A percentile compares a stretch with the other conserved stretches of the same genome.
These are phyloP conservation scores for Nerophis lumbriciformis DNA, from an alignment of 2,113 vertebrate genomes.

Conservation along the genomic window DNA sequence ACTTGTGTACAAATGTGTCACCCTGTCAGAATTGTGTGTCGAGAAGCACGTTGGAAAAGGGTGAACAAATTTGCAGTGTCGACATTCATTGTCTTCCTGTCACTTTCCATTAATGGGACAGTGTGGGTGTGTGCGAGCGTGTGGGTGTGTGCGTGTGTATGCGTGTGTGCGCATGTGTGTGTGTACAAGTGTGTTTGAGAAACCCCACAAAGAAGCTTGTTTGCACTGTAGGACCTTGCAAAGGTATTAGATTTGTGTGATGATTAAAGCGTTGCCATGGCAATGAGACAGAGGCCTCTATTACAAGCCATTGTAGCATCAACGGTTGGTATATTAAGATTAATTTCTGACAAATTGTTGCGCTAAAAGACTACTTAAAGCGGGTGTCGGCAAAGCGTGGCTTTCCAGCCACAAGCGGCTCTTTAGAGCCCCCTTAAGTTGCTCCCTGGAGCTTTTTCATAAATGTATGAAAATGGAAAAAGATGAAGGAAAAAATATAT, in stretches of 20 bases:
- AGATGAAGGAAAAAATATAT: too few relatives aligned
- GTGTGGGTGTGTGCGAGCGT: not conserved
- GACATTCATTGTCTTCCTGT: slow-evolving; percentile 1
- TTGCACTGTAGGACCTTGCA: slow-evolving; percentile 9
- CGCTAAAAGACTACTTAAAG: too few relatives aligned
- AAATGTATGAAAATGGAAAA: too few relatives aligned
- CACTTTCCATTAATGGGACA: slow-evolving; percentile 5
- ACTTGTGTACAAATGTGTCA: not conserved
- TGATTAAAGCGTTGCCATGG: slow-evolving; percentile 3
- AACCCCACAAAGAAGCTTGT: not conserved
- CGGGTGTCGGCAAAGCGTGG: too few relatives aligned
- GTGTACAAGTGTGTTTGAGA: not conserved
- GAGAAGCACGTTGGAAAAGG: slow-evolving; percentile 2
- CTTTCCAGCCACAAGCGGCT: too few relatives aligned
- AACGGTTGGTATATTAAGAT: too few relatives aligned
- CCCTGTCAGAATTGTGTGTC: slow-evolving; percentile 1
- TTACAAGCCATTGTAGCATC: too few relatives aligned
- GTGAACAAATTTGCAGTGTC: not conserved
- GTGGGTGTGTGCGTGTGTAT: not conserved
- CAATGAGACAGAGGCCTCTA: too few relatives aligned
- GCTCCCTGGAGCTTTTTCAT: too few relatives aligned
- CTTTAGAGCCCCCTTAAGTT: too few relatives aligned
- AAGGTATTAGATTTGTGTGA: not conserved
- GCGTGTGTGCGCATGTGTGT: not conserved
- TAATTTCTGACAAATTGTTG: too few relatives aligned